These are phyloP conservation scores for Candidula unifasciata DNA, from an alignment of 2,888 invertebrate genomes.

Conservation along the genomic window DNA sequence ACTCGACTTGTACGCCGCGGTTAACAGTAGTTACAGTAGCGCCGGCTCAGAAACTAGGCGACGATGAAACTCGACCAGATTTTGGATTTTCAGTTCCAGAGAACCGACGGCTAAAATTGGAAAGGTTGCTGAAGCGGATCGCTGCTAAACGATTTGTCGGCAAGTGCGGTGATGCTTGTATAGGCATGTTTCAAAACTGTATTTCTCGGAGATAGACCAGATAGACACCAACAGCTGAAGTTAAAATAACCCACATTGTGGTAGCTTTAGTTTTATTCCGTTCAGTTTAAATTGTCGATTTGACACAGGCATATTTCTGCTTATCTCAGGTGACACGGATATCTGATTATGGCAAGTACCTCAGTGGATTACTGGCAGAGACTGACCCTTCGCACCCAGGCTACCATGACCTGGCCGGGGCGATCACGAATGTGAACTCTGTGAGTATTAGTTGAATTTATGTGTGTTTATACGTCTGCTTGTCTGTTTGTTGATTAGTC, in stretches of 20 bases:
- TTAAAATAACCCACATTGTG: neutral
- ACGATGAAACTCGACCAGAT: no score
- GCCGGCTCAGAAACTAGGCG: no score
- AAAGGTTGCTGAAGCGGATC: no score
- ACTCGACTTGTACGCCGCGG: no score
- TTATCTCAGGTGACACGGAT: conserved; percentile 87
- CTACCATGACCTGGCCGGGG: conserved; percentile 77
- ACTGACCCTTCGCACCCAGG: conserved; percentile 78
- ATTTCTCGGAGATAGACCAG: no score
- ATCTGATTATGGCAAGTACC: conserved; percentile 86
- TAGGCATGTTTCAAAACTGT: no score
- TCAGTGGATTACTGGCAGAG: conserved; percentile 77
- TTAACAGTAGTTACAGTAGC: no score
- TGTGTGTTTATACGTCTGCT: neutral
- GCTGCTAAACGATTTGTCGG: no score
- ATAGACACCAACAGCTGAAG: neutral
- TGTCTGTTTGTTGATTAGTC: neutral
- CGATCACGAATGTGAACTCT: conserved; percentile 74
- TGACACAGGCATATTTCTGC: neutral
- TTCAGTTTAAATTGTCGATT: neutral
- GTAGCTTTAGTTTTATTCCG: neutral
- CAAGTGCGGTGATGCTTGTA: no score
- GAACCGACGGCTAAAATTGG: no score
- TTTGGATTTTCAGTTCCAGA: no score
- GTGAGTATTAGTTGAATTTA: conserved; percentile 62